Conservation (phyloP, 2,888 invertebrate genomes). For the Latrodectus elegans region DNA sequence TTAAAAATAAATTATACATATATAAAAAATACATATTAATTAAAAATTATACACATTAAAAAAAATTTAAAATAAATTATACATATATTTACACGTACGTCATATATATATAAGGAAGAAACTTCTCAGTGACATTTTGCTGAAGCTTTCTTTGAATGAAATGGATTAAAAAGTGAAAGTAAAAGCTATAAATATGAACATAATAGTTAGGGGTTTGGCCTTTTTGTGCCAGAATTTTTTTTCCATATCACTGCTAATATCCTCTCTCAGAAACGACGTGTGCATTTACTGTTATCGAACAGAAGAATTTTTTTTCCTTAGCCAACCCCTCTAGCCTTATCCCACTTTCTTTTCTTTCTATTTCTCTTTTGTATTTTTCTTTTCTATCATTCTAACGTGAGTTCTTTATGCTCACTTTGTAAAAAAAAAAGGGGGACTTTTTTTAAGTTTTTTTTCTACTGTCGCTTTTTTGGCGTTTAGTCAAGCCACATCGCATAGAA, state of each 20-base stretch:
- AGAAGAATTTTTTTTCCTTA: constrained; percentile 21
- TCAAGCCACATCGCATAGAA: constrained; percentile 19
- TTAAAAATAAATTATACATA: no score
- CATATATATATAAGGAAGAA: no score
- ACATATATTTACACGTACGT: no score
- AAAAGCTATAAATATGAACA: constrained; percentile 55
- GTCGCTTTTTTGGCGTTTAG: constrained; percentile 28
- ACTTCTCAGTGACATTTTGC: no score
- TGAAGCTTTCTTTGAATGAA: no score
- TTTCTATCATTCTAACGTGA: constrained; percentile 8
- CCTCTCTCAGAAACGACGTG: constrained; percentile 57
- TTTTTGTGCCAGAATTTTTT: constrained; percentile 13
- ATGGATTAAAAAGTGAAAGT: constrained; percentile 12
- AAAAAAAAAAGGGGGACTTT: constrained; percentile 12
- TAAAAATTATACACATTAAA: no score
- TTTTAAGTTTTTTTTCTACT: constrained; percentile 4
- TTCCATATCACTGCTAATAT: constrained; percentile 33
- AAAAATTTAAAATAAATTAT: no score
- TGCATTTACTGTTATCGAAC: constrained; percentile 56
- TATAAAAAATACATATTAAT: no score
- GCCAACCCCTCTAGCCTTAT: constrained; percentile 19
- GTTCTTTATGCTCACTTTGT: not conserved
- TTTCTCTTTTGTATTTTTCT: constrained; percentile 4
- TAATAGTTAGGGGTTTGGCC: constrained; percentile 58
- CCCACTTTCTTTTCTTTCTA: constrained; percentile 41